Base-by-base conservation (phyloP, 2,113 vertebrate genomes). In the Ondatra zibethicus region DNA sequence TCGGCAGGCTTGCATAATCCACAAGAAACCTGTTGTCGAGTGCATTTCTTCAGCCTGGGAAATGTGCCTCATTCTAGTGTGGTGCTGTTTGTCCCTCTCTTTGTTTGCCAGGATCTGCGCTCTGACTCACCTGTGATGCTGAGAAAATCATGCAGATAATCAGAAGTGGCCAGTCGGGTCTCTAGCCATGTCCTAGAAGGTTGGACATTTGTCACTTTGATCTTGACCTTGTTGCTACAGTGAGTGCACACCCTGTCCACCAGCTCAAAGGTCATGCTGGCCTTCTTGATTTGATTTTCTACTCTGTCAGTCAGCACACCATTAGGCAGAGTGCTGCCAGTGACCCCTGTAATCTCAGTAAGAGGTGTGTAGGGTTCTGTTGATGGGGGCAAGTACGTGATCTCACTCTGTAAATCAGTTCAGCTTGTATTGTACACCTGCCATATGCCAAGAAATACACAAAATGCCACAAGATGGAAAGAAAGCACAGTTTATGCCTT, bases 231-330 rank as follows among this genome's bases (percentile, higher is more conserved):
- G 96, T 96, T 97, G 96, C 87, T 96, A 58, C 94, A 95, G 78
- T 80, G 94, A 96, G 82, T 87, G 87, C 0, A 47, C 77, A 96
- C 94, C 86, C 96, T 97, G 96, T 91, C 94, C 96, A 94, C 89
- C 29, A 19, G 81, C 95, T 95, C 96, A 97, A 92, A 97, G 97
- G 97, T 96, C 96, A 91, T 27, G 82, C 91, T 80, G 68, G 94
- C 97, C 86, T 95, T 96, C 97, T 93, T 93, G 94, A 97, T 97
- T 93, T 97, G 97, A 97, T 97, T 97, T 97, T 97, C 96, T 97
- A 58, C 96, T 91, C 97, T 97, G 97, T 97, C 97, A 97, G 95
- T 97, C 97, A 96, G 94, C 89, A 89, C 93, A 94, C 96, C 96
- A 94, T 96, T 97, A 97, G 95, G 93, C 91, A 96, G 95, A 93